A percentile compares a stretch with the other conserved stretches of the same genome.
These are phyloP conservation scores for Carcinoscorpius rotundicauda DNA, from an alignment of 1,140 invertebrate genomes.

Conservation along the genomic window DNA sequence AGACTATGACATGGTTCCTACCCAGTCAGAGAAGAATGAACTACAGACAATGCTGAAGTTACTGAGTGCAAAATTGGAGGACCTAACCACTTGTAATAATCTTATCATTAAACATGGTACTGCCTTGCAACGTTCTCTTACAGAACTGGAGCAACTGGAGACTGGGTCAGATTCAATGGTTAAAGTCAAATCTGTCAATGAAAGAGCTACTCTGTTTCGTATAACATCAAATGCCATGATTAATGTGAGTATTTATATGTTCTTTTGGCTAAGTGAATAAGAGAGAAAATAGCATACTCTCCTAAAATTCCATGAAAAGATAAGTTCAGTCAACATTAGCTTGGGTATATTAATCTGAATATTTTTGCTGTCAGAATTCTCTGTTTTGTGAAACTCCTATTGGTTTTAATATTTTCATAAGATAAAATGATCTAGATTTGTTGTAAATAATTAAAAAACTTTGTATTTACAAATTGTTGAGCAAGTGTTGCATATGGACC, in stretches of 20 bases:
- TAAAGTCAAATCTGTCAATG: slow-evolving; percentile 65
- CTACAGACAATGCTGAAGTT: slow-evolving; percentile 46
- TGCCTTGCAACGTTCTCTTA: slow-evolving; percentile 65
- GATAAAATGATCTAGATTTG: too few relatives aligned
- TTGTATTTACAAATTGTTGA: too few relatives aligned
- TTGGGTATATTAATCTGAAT: neutral
- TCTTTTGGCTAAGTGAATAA: neutral
- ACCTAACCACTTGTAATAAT: slow-evolving; percentile 80
- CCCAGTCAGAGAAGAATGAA: slow-evolving; percentile 40
- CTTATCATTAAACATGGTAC: slow-evolving; percentile 75
- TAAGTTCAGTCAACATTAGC: too few relatives aligned
- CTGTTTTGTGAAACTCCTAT: neutral
- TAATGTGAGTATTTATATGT: slow-evolving; percentile 53
- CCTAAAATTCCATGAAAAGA: neutral
- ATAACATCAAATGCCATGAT: slow-evolving; percentile 94
- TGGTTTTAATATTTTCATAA: neutral
- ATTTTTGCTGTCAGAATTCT: neutral
- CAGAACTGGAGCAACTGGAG: slow-evolving; percentile 66
- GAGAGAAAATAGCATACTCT: neutral
- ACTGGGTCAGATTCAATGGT: slow-evolving; percentile 41
- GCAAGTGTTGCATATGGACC: too few relatives aligned
- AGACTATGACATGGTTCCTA: slow-evolving; percentile 30
- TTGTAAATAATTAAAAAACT: too few relatives aligned
- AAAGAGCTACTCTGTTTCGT: slow-evolving; percentile 80
- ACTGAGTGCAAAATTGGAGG: slow-evolving; percentile 56